Percentiles rank a stretch among this genome's conserved stretches.
These are phyloP conservation scores for Heliopora coerulea DNA, from an alignment of 92 coral and sea anemone species.

Conservation along the genomic window DNA sequence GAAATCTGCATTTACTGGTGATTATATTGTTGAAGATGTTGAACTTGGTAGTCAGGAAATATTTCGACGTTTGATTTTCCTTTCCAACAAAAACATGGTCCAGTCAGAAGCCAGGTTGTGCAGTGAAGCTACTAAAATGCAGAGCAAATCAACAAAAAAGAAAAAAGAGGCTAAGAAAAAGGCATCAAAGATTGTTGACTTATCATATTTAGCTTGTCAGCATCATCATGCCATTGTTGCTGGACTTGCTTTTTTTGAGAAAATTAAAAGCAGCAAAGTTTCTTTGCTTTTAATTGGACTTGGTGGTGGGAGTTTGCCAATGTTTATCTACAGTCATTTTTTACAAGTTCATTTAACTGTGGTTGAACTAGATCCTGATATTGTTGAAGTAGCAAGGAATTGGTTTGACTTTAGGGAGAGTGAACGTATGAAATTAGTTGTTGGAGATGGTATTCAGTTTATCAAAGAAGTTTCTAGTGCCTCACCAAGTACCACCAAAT, in stretches of 20 bases:
- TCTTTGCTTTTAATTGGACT: conserved; percentile 67
- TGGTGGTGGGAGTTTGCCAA: conserved; percentile 86
- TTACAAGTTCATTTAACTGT: conserved; percentile 60
- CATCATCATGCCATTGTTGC: conserved; percentile 75
- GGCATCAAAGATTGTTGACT: conserved; percentile 50
- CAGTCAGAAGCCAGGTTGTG: conserved; percentile 85
- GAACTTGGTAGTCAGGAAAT: conserved; percentile 63
- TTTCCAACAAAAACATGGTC: conserved; percentile 64
- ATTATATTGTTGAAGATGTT: conserved; percentile 84
- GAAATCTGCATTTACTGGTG: conserved; percentile 61
- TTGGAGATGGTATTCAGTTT: conserved; percentile 71
- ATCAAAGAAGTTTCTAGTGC: conserved; percentile 43
- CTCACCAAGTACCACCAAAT: conserved; percentile 5
- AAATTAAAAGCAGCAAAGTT: conserved; percentile 3
- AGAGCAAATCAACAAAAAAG: conserved; percentile 55
- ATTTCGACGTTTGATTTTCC: conserved; percentile 76
- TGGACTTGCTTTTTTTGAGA: conserved; percentile 69
- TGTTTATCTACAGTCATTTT: conserved; percentile 75
- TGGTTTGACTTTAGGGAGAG: conserved; percentile 85
- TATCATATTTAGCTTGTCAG: conserved; percentile 62
- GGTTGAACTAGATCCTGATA: conserved; percentile 71
- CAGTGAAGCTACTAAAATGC: not conserved
- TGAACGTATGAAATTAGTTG: conserved; percentile 62
- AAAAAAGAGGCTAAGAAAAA: conserved; percentile 41
- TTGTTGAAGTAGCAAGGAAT: conserved; percentile 67